Base-by-base conservation (phyloP, 1,140 invertebrate genomes). In the Leptinotarsa lineolata region DNA sequence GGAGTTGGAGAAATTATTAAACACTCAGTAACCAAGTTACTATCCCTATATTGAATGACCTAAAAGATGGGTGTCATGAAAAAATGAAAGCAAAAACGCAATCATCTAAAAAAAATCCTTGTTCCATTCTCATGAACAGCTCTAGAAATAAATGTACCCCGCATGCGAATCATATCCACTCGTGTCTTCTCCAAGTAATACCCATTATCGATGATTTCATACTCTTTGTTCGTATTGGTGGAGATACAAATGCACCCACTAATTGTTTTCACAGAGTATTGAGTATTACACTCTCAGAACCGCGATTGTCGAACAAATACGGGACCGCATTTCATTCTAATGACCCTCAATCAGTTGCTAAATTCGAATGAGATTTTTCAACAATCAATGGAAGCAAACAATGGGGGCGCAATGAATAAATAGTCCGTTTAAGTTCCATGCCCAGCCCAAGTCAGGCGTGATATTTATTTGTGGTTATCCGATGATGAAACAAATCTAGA, bases 401-500 rank as follows among this genome's bases (percentile, higher is more conserved):
- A 63, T 21, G 61, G 24, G 20, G 20, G 20, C 61, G 24, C n/a
- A 63, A 63, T 63, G 61, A 63, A 21, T 30, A 63, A 63, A 63
- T 30, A 63, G 61, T 22, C 61, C 61, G 20, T 30, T 63, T 15
- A 63, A 63, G 20, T 21, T 63, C 21, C n/a, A 63, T 63, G 24
- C 5, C 61, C 61, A 63, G 61, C 16, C n/a, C 21, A 63, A 30
- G 61, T 63, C 61, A 63, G 21, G 6, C 61, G 61, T 63, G 61
- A 22, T 54, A 63, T 63, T 63, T 63, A 63, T 63, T 63, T 63
- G 61, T 63, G 61, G 61, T 63, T 63, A 63, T 63, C 61, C 61
- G 15, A 8, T 22, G 61, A 22, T 54, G 48, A 54, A 54, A 54
- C 48, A n/a, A 54, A 54, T 54, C n/a, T n/a, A 54, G n/a, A 16